Percentiles rank a stretch among this genome's conserved stretches.
phyloP scores from a whole-genome alignment of 2,797 vertebrate species.

The Huso huso region DNA sequence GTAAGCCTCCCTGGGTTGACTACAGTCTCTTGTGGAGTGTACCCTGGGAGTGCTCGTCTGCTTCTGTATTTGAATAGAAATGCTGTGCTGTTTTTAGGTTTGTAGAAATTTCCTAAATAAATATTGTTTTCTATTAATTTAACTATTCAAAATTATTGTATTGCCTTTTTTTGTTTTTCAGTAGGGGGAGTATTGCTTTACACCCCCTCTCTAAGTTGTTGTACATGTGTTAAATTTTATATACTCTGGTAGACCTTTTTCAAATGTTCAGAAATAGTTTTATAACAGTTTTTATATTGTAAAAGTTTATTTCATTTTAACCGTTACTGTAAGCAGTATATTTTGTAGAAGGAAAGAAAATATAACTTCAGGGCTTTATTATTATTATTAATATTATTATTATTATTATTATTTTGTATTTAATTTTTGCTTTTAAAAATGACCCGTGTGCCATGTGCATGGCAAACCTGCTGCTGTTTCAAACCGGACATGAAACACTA shows the following conservation, averaged over 20 bases:
- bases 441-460: constrained; percentile 36
- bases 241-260: constrained; percentile 58
- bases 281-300: constrained; percentile 50
- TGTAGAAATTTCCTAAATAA: constrained; percentile 17
- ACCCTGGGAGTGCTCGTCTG: constrained; percentile 1
- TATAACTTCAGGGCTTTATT: constrained; percentile 38
- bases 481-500: constrained; percentile 53
- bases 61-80: constrained; percentile 33
- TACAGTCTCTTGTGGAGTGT: no score
- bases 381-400: no score
- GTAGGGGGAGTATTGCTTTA: constrained; percentile 41
- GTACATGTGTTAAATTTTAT: constrained; percentile 60
- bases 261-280: constrained; percentile 52
- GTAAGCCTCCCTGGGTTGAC: no score
- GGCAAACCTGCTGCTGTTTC: constrained; percentile 58
- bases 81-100: constrained; percentile 37
- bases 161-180: constrained; percentile 59
- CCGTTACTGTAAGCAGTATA: constrained; percentile 39
- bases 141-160: constrained; percentile 61
- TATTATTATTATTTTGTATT: no score
- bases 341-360: constrained; percentile 52
- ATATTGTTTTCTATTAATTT: constrained; percentile 54
- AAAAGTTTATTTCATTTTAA: constrained; percentile 56
- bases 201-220: constrained; percentile 52
- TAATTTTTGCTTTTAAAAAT: constrained; percentile 23